phyloP scores from a whole-genome alignment of 2,888 invertebrate species.

The Noctua comes region DNA sequence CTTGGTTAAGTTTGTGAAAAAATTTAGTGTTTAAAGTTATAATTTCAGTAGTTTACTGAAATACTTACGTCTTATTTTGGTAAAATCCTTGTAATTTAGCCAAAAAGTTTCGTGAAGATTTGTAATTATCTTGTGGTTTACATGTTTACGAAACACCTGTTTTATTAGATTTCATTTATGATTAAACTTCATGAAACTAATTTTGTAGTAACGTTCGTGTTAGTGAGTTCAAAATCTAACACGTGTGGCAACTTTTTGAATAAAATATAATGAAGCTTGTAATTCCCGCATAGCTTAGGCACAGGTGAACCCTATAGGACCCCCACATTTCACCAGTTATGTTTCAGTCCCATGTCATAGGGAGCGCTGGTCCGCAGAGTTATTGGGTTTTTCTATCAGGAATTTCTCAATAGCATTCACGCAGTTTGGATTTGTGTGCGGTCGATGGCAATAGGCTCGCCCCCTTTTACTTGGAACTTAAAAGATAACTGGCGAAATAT shows the following conservation, averaged over 20 bases:
- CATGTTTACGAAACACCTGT: constrained; percentile 1
- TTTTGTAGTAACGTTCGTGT: no score
- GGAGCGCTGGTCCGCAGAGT: no score
- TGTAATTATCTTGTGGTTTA: background rate
- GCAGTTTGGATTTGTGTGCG: no score
- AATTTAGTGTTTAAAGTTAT: background rate
- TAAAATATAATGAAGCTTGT: background rate
- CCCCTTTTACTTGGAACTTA: no score
- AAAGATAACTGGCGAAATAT: no score
- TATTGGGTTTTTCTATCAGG: no score
- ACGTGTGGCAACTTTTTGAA: no score
- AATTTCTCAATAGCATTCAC: no score
- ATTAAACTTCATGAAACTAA: background rate
- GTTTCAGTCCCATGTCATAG: background rate
- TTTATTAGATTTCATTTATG: constrained; percentile 2
- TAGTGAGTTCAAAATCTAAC: no score
- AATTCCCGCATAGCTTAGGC: background rate
- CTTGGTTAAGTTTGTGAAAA: background rate
- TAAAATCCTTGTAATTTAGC: background rate
- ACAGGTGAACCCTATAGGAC: background rate
- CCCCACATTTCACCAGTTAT: background rate
- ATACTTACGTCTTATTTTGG: background rate
- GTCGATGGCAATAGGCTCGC: no score
- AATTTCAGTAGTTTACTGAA: background rate
- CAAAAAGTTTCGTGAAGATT: background rate